Base-by-base conservation (phyloP, 2,113 vertebrate genomes). In the Tichodroma muraria region DNA sequence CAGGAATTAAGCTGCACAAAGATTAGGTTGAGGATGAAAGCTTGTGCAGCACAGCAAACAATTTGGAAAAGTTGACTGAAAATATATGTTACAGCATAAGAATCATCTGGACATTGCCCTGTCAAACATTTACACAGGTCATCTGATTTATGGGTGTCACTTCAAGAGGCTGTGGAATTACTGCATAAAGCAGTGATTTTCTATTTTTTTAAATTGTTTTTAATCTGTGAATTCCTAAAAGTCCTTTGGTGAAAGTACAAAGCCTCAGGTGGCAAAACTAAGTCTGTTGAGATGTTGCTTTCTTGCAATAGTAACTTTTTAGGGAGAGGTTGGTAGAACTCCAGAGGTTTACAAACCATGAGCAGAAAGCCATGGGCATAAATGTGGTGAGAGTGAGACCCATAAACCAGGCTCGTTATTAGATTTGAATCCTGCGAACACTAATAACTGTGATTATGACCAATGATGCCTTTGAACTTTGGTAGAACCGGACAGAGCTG, bases 61-160 rank as follows among this genome's bases (percentile, higher is more conserved):
- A 13, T 83, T 75, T 75, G 49, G 64, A 94, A 89, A 96, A 95
- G 49, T 7, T 78, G 28, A 68, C 60, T 77, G 53, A 28, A 95
- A 95, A 80, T 65, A 64, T 30, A 11, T 18, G 16, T 78, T 75
- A 77, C 54, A 71, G 40, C 2, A 2, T 84, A 92, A 83, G 68
- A 77, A 88, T 89, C 30, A 70, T 66, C 20, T 89, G 93, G 83
- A 91, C 89, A 42, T 91, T 95, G 85, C 68, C 45, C 82, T 88
- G 68, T 78, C 91, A 96, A 94, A 95, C 52, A 88, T 94, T 95
- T 94, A 80, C 79, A 56, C 31, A 80, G 52, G 50, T 59, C 35
- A 56, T 80, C 68, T 71, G 68, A 83, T 72, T 93, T 73, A 68
- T 25, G 49, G 37, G 10, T 0, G 1, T 37, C 50, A 59, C 47